Percentiles rank a stretch among this genome's conserved stretches.
phyloP scores from a whole-genome alignment of 2,797 vertebrate species.

The Sebastes trivittatus region DNA sequence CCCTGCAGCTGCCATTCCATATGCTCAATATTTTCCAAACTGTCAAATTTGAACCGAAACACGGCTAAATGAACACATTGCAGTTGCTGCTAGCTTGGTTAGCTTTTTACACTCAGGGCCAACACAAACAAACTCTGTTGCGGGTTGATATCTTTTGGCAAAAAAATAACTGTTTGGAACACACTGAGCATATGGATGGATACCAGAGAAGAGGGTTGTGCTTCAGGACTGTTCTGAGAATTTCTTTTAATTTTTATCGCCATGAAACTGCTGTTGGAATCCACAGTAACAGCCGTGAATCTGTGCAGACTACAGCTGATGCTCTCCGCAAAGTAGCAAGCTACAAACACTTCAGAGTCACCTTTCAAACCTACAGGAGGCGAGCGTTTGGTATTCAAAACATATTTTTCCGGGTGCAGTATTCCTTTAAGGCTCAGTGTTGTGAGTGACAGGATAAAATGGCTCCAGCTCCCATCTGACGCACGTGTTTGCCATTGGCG shows the following conservation, averaged over 20 bases:
- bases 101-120: not conserved
- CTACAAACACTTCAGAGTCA: not conserved
- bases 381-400: conserved; percentile 27
- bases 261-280: not conserved
- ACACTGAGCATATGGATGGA: conserved; percentile 5
- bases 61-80: not conserved
- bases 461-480: conserved; percentile 29
- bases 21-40: not conserved
- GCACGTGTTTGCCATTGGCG: conserved; percentile 42
- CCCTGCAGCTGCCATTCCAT: conserved; percentile 7
- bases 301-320: not conserved
- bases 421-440: conserved; percentile 33
- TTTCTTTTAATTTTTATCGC: not conserved
- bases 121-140: conserved; percentile 6
- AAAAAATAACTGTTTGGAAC: not conserved
- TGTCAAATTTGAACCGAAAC: not conserved
- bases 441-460: conserved; percentile 52
- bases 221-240: not conserved
- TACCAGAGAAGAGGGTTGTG: not conserved
- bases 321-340: not conserved
- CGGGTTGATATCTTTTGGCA: conserved; percentile 6
- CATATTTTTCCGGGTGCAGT: not conserved
- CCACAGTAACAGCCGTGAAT: not conserved
- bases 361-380: conserved; percentile 14
- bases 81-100: not conserved